Conservation (phyloP, 1,140 invertebrate species). For the Anadara kagoshimensis region DNA sequence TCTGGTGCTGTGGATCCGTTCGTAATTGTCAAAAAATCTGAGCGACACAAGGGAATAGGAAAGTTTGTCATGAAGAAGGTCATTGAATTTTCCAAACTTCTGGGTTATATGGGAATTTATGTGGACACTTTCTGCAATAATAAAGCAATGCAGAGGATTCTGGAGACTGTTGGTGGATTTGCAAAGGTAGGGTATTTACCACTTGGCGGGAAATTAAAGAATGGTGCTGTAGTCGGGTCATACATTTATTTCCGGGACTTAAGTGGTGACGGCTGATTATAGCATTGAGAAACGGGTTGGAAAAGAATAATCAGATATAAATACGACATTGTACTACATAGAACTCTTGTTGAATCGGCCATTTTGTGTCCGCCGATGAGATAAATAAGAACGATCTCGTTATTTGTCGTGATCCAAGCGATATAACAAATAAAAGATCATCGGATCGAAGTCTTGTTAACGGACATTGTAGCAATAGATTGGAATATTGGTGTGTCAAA, state of each 20-base stretch:
- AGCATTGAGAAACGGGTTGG: no score
- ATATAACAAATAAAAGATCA: no score
- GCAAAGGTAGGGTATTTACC: slow-evolving; percentile 48
- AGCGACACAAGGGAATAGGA: slow-evolving; percentile 50
- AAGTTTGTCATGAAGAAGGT: slow-evolving; percentile 44
- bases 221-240: slow-evolving; percentile 43
- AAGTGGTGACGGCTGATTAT: no score
- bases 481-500: no score
- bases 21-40: slow-evolving; percentile 42
- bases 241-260: slow-evolving; percentile 51
- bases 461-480: no score
- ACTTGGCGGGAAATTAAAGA: slow-evolving; percentile 45
- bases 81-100: slow-evolving; percentile 37
- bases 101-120: slow-evolving; percentile 54
- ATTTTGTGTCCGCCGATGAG: no score
- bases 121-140: slow-evolving; percentile 55
- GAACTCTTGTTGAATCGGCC: no score
- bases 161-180: slow-evolving; percentile 50
- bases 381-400: no score
- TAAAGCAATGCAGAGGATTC: slow-evolving; percentile 48
- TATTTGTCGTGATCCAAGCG: no score
- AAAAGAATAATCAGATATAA: no score
- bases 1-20: slow-evolving; percentile 43
- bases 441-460: no score
- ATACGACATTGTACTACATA: no score